A percentile compares a stretch with the other conserved stretches of the same genome.
These are phyloP conservation scores for Thinocorus orbignyianus DNA, from an alignment of 2,113 vertebrate genomes.

Conservation along the genomic window DNA sequence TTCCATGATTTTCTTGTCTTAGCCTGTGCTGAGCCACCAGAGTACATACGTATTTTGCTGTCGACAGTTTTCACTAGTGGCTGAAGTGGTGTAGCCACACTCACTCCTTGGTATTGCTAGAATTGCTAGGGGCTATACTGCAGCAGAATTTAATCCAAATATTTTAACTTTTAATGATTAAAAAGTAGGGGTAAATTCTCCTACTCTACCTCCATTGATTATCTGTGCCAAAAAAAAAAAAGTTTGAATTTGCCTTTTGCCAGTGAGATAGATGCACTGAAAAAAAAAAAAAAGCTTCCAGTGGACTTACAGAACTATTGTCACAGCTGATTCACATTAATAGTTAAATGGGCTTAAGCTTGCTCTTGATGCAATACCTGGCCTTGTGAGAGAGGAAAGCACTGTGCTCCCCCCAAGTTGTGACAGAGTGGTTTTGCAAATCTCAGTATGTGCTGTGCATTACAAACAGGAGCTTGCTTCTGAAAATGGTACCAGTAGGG, in stretches of 20 bases:
- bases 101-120: not conserved
- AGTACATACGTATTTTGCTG: rapidly evolving
- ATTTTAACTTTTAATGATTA: too few relatives aligned
- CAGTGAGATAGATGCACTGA: not conserved
- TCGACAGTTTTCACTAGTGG: not conserved
- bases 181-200: not conserved
- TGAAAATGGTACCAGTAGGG: not conserved
- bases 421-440: not conserved
- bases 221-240: not conserved
- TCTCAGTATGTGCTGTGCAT: not conserved
- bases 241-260: not conserved
- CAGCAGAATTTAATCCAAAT: not conserved
- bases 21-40: not conserved
- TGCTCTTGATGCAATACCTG: not conserved
- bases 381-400: not conserved
- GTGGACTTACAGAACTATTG: not conserved
- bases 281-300: not conserved
- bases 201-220: not conserved
- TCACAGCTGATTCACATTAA: not conserved
- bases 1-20: not conserved
- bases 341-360: not conserved
- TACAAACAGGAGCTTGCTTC: not conserved
- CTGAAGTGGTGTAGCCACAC: not conserved
- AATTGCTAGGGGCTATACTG: not conserved
- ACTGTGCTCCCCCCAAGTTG: not conserved